Evolutionary conservation across 2,888 invertebrate species (phyloP).

Genomic region (Papilio gigon): DNA sequence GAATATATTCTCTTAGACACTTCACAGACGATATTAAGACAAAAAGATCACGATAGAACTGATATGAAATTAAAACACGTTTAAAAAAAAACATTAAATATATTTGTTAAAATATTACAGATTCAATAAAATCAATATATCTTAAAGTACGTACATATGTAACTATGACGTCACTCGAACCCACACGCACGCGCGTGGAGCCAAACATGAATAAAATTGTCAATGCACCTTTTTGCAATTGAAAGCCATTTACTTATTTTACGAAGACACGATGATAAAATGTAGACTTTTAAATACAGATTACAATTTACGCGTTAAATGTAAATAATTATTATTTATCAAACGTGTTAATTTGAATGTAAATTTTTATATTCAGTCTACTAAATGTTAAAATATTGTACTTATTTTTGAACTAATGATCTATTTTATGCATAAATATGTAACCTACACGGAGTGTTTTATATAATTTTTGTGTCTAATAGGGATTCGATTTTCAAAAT

Average conservation of each 20-base stretch:
- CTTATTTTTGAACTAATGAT: too few relatives aligned
- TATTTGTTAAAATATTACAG: conserved; percentile 82
- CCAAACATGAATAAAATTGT: conserved; percentile 37
- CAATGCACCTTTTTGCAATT: conserved; percentile 19
- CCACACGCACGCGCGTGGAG: conserved; percentile 37
- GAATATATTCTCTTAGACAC: too few relatives aligned
- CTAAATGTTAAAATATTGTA: neutral
- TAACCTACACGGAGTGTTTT: too few relatives aligned
- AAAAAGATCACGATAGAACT: neutral
- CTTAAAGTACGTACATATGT: conserved; percentile 54
- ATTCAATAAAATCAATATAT: conserved; percentile 77
- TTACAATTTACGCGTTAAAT: too few relatives aligned
- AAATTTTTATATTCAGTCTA: neutral
- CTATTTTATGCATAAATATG: too few relatives aligned
- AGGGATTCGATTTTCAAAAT: too few relatives aligned
- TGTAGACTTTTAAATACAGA: too few relatives aligned
- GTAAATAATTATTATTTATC: too few relatives aligned
- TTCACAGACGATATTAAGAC: neutral
- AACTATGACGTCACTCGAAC: conserved; percentile 44
- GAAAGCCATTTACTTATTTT: conserved; percentile 7
- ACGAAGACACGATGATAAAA: neutral
- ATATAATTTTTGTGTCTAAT: too few relatives aligned
- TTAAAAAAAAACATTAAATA: conserved; percentile 75
- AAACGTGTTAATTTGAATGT: too few relatives aligned
- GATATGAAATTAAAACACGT: conserved; percentile 1